Evolutionary conservation across 2,888 invertebrate genomes (phyloP).

Genomic region (Malacosoma neustria): DNA sequence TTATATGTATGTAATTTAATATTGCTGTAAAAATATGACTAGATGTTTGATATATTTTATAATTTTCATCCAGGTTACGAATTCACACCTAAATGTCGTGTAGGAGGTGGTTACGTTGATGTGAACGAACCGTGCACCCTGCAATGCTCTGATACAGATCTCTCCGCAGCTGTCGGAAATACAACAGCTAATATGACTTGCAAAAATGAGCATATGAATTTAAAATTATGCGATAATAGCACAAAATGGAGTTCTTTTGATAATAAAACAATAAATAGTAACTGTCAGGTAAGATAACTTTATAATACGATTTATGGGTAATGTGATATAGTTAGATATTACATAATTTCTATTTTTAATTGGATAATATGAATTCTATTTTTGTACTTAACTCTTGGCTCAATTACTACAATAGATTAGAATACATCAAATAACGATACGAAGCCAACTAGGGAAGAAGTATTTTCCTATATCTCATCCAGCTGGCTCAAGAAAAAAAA

Average conservation of each 20-base stretch:
- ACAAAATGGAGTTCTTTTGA: conserved; percentile 15
- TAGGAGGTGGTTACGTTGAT: conserved; percentile 37
- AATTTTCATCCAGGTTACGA: conserved; percentile 29
- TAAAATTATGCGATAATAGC: conserved; percentile 27
- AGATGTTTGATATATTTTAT: conserved; percentile 1
- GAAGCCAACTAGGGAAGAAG: no score
- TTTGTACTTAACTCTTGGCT: no score
- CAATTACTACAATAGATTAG: no score
- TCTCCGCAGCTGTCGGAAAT: conserved; percentile 23
- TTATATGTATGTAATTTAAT: no score
- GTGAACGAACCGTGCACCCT: conserved; percentile 45
- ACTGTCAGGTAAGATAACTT: conserved; percentile 31
- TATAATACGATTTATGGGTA: no score
- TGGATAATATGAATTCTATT: no score
- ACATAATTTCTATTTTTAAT: no score
- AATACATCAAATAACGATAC: no score
- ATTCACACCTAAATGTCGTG: conserved; percentile 38
- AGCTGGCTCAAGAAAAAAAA: no score
- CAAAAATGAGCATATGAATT: conserved; percentile 31
- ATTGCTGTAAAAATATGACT: no score
- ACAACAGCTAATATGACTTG: conserved; percentile 46
- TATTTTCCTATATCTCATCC: no score
- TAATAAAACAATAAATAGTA: conserved; percentile 15
- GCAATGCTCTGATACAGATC: conserved; percentile 29
- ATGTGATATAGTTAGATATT: no score